Conservation (phyloP, 2,888 invertebrate genomes). For the Coecobrya sp. region DNA sequence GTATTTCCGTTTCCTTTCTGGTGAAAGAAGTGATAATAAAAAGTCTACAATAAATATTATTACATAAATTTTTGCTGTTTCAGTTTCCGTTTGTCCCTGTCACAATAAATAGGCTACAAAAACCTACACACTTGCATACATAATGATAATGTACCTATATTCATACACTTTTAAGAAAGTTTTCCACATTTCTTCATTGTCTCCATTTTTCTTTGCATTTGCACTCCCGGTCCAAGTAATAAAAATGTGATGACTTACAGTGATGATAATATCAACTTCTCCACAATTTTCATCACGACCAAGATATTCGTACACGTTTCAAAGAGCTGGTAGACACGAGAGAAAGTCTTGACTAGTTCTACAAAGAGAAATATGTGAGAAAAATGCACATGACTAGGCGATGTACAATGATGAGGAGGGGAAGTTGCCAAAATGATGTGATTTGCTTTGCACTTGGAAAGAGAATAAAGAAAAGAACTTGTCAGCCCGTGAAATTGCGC, state of each 20-base stretch:
- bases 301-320: neutral
- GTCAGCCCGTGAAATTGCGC: conserved; percentile 30
- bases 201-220: conserved; percentile 34
- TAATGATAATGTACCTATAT: conserved; percentile 27
- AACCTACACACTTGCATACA: neutral
- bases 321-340: no score
- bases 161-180: conserved; percentile 31
- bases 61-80: conserved; percentile 53
- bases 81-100: conserved; percentile 35
- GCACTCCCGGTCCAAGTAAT: conserved; percentile 11
- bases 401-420: neutral
- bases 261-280: conserved; percentile 40
- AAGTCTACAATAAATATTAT: conserved; percentile 35
- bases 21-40: conserved; percentile 34
- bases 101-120: neutral
- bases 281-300: neutral
- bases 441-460: conserved; percentile 25
- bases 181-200: conserved; percentile 11
- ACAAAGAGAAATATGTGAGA: conserved; percentile 8
- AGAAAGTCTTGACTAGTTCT: neutral
- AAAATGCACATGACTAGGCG: conserved; percentile 21
- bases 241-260: conserved; percentile 60
- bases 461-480: conserved; percentile 6
- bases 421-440: conserved; percentile 38
- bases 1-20: conserved; percentile 13